Evolutionary conservation across 92 coral and sea anemone species (phyloP).

Genomic region (Meandrina meandrites): DNA sequence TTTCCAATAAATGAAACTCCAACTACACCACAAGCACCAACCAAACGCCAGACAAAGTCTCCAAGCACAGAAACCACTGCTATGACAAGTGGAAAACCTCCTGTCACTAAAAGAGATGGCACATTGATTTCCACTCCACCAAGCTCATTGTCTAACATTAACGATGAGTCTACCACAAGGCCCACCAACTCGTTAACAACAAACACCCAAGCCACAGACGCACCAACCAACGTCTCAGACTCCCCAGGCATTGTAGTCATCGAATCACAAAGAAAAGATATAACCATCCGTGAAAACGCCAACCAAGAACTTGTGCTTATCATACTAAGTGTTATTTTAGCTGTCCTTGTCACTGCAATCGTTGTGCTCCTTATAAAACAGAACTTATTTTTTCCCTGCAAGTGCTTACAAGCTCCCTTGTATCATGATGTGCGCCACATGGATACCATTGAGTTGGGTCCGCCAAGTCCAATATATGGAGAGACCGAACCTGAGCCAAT

Average conservation of each 20-base stretch:
- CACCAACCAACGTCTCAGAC: slow-evolving; percentile 41
- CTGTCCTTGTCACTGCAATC: slow-evolving; percentile 74
- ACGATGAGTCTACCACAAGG: neutral
- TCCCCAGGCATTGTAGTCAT: slow-evolving; percentile 71
- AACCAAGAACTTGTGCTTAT: slow-evolving; percentile 89
- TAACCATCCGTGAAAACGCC: slow-evolving; percentile 78
- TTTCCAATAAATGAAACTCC: slow-evolving; percentile 4
- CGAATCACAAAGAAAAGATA: slow-evolving; percentile 71
- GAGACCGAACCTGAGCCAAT: slow-evolving; percentile 66
- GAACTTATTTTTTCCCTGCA: slow-evolving; percentile 72
- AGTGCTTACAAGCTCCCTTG: slow-evolving; percentile 66
- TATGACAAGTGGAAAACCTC: neutral
- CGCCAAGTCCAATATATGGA: slow-evolving; percentile 64
- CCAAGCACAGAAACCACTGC: slow-evolving; percentile 17
- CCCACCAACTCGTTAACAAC: neutral
- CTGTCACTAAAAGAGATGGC: neutral
- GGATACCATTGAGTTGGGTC: slow-evolving; percentile 78
- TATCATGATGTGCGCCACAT: slow-evolving; percentile 69
- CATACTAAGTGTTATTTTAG: slow-evolving; percentile 75
- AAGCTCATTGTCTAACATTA: neutral
- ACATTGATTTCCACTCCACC: neutral
- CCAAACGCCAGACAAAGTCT: slow-evolving; percentile 20
- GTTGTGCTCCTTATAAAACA: slow-evolving; percentile 68
- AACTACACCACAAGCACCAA: slow-evolving; percentile 10
- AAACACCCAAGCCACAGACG: slow-evolving; percentile 28